These are phyloP conservation scores for Amblyopsis hoosieri DNA, from an alignment of 2,797 vertebrate genomes.

Conservation along the genomic window DNA sequence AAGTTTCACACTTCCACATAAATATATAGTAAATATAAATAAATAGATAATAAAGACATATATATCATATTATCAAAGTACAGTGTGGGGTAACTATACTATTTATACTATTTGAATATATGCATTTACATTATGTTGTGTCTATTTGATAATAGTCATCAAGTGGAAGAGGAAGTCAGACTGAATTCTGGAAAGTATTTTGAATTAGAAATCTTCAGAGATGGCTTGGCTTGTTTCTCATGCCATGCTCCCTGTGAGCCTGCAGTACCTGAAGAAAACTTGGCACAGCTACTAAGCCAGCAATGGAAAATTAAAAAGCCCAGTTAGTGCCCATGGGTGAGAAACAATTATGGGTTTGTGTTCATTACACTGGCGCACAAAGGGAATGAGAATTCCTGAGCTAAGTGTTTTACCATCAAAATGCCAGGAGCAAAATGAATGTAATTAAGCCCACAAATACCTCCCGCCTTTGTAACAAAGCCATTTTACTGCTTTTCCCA, in stretches of 20 bases:
- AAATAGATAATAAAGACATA: too few relatives aligned
- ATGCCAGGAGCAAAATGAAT: constrained; percentile 70
- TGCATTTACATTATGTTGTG: too few relatives aligned
- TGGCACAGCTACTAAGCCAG: constrained; percentile 61
- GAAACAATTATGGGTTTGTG: constrained; percentile 76
- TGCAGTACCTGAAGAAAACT: constrained; percentile 67
- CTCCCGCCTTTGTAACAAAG: constrained; percentile 65
- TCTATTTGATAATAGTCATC: constrained; percentile 4
- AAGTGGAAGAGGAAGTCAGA: constrained; percentile 16
- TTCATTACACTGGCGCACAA: constrained; percentile 74
- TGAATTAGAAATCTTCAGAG: constrained; percentile 56
- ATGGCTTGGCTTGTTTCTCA: constrained; percentile 27
- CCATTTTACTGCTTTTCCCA: constrained; percentile 61
- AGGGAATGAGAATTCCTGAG: constrained; percentile 72
- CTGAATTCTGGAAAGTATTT: constrained; percentile 57
- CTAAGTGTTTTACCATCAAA: constrained; percentile 72
- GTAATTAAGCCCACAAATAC: constrained; percentile 74
- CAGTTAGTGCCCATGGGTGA: constrained; percentile 68
- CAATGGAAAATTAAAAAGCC: constrained; percentile 71
- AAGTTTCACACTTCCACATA: too few relatives aligned
- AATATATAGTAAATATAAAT: too few relatives aligned
- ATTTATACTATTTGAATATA: too few relatives aligned
- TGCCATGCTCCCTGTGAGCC: constrained; percentile 54
- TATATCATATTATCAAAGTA: too few relatives aligned
- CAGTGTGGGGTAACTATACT: too few relatives aligned